Evolutionary conservation across 2,797 vertebrate species (phyloP).

Genomic region (Dallia pectoralis): DNA sequence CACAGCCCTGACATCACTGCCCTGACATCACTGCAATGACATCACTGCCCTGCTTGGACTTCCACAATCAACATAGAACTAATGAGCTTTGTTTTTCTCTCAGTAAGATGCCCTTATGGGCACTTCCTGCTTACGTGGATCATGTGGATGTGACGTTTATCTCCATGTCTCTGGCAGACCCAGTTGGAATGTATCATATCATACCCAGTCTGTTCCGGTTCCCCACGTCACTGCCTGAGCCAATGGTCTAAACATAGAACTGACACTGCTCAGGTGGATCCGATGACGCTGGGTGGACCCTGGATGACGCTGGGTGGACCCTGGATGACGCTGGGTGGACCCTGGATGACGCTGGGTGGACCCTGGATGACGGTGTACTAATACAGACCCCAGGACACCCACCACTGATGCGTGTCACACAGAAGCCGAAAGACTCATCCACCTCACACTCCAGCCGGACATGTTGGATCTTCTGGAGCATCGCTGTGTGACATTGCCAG

Average conservation of each 20-base stretch:
- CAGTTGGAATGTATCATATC: conserved; percentile 38
- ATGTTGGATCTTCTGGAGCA: conserved; percentile 42
- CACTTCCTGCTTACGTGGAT: no score
- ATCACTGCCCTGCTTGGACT: not conserved
- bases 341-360: conserved; percentile 39
- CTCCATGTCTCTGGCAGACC: no score
- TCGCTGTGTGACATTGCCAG: conserved; percentile 38
- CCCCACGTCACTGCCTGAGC: conserved; percentile 1
- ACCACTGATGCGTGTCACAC: not conserved
- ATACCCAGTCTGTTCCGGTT: conserved; percentile 45
- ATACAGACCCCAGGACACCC: conserved; percentile 25
- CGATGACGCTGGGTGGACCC: conserved; percentile 35
- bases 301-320: conserved; percentile 16
- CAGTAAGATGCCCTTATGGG: not conserved
- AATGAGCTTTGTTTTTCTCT: not conserved
- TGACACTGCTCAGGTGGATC: conserved; percentile 53
- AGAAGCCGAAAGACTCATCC: conserved; percentile 7
- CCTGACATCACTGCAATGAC: not conserved
- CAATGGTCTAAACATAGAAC: conserved; percentile 48
- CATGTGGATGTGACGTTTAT: not conserved
- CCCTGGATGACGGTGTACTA: conserved; percentile 30
- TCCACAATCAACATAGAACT: not conserved
- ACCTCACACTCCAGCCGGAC: conserved; percentile 22
- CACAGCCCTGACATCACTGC: no score
- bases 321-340: conserved; percentile 53